Base-by-base conservation (phyloP, 2,113 vertebrate species). In the Antigone vipio region DNA sequence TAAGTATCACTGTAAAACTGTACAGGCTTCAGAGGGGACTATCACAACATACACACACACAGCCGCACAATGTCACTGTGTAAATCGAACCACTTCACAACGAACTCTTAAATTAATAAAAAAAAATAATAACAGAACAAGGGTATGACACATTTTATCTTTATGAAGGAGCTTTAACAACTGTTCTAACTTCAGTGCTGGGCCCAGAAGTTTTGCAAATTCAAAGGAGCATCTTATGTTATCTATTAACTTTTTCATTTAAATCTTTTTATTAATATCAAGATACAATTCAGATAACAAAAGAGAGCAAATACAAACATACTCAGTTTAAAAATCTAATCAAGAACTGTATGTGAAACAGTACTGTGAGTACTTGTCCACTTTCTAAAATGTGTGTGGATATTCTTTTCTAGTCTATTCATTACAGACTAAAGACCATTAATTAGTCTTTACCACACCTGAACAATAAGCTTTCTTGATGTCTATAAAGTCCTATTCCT, bases 401-500 rank as follows among this genome's bases (percentile, higher is more conserved):
- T 62, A 88, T 45, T 92, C 66, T 88, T 71, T 76, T 53, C 75
- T 83, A 75, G n/a, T 35, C 71, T 88, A 85, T 76, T 87, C 21
- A 77, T 78, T 74, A 88, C 15, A 78, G 30, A 66, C 59, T 68
- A 81, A 52, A 64, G 78, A 90, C 82, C 77, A 78, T 52, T 71
- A 92, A 73, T 93, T 85, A 88, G 42, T 78, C 67, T 92, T 78
- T 75, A 85, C 23, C 71, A 88, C 86, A 85, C 55, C 92, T 94
- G 82, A 90, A 95, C 71, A 95, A 71, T 63, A 78, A 78, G 62
- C 38, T 52, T 78, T 83, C 87, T 75, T 79, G 67, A 66, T 35
- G 52, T 67, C 52, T 92, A 63, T 42, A 58, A 79, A 75, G 80
- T 89, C 42, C 47, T 95, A 78, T 12, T 79, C 52, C 68, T 80